Evolutionary conservation across 2,113 vertebrate genomes (phyloP).

Genomic region (Ailuropoda melanoleuca): DNA sequence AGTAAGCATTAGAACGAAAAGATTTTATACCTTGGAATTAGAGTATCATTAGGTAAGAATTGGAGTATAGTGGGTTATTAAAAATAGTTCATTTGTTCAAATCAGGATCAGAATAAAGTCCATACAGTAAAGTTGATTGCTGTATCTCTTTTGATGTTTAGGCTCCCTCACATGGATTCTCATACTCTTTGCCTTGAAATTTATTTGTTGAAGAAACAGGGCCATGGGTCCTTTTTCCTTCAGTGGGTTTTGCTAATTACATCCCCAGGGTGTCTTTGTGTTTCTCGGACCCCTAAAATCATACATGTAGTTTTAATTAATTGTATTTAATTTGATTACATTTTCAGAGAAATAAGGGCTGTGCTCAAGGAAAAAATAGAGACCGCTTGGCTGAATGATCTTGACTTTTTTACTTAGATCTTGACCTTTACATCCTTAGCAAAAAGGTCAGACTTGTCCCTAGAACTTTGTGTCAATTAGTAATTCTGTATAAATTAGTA

Average conservation of each 20-base stretch:
- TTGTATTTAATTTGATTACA: neutral
- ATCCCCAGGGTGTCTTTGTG: neutral
- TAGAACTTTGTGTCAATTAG: neutral
- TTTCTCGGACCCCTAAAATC: neutral
- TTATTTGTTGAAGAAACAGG: constrained; percentile 5
- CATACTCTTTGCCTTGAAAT: neutral
- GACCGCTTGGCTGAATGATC: neutral
- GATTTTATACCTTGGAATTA: neutral
- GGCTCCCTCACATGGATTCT: neutral
- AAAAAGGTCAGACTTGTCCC: neutral
- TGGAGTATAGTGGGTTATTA: neutral
- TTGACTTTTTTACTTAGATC: neutral
- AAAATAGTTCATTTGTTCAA: constrained; percentile 15
- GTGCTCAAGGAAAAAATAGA: neutral
- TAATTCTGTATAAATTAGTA: neutral
- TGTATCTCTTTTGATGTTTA: neutral
- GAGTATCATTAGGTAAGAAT: neutral
- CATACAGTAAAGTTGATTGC: neutral
- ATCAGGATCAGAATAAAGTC: neutral
- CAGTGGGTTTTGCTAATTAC: neutral
- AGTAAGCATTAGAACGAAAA: neutral
- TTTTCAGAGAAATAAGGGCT: neutral
- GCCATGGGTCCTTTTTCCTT: neutral
- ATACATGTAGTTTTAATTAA: constrained; percentile 19
- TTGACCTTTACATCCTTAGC: neutral